phyloP scores from a whole-genome alignment of 2,888 invertebrate genomes.

The Aplocera efformata region DNA sequence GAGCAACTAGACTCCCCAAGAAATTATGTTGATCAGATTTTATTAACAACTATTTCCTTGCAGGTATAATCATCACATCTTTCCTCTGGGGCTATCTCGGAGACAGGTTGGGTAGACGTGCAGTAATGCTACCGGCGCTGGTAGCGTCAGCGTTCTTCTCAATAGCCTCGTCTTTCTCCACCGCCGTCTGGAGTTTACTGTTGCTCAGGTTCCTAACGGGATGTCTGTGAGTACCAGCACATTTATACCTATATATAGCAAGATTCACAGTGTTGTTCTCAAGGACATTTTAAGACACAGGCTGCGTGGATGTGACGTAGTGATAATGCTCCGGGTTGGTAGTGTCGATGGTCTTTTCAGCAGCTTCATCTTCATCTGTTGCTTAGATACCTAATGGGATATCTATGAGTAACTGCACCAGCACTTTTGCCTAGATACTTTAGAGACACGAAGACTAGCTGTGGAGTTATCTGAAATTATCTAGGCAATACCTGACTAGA shows the following conservation, averaged over 20 bases:
- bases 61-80: constrained; percentile 85
- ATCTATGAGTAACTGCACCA: constrained; percentile 67
- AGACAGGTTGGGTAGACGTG: constrained; percentile 85
- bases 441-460: no score
- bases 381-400: constrained; percentile 84
- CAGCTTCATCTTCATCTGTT: constrained; percentile 80
- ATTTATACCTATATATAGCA: no score
- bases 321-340: constrained; percentile 74
- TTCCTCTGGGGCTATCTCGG: constrained; percentile 90
- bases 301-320: constrained; percentile 82
- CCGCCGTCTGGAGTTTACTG: constrained; percentile 79
- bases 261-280: no score
- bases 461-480: constrained; percentile 89
- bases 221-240: constrained; percentile 69
- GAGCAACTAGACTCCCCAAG: no score
- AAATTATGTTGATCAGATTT: no score
- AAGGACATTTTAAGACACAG: constrained; percentile 91
- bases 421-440: no score
- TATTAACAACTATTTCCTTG: no score
- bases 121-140: constrained; percentile 76
- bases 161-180: constrained; percentile 80
- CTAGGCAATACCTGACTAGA: constrained; percentile 87
- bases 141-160: constrained; percentile 77
- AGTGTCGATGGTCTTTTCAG: constrained; percentile 75
- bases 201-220: constrained; percentile 84